phyloP scores from a whole-genome alignment of 2,888 invertebrate species.

The Phyto melanocephala region DNA sequence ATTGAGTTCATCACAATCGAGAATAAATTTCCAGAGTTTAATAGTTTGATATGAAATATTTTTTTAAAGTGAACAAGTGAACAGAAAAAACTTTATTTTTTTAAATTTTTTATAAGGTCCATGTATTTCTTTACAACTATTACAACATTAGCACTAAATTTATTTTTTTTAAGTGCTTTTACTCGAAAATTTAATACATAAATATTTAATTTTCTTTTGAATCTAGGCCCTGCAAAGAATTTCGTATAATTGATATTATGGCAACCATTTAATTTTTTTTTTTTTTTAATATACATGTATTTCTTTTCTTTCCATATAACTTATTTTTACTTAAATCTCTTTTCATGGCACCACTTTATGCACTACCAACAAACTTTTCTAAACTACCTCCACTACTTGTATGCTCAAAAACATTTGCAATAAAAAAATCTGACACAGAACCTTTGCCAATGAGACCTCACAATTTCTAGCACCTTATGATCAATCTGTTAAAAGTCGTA shows the following conservation, averaged over 20 bases:
- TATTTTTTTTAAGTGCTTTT: too few species aligned
- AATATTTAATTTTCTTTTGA: slow-evolving; percentile 14
- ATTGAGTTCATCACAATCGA: too few species aligned
- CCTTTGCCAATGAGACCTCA: slow-evolving; percentile 86
- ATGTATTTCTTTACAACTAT: too few species aligned
- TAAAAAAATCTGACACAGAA: slow-evolving; percentile 79
- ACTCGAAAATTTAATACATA: too few species aligned
- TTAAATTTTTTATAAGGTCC: too few species aligned
- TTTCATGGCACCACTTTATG: slow-evolving; percentile 59
- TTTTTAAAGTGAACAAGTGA: too few species aligned
- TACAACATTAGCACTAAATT: too few species aligned
- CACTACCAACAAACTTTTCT: slow-evolving; percentile 40
- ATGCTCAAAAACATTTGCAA: too few species aligned
- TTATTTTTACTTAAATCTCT: slow-evolving; percentile 47
- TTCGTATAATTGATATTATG: slow-evolving; percentile 51
- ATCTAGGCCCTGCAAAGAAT: slow-evolving; percentile 40
- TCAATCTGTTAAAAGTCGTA: slow-evolving; percentile 82
- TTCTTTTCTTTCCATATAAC: slow-evolving; percentile 30
- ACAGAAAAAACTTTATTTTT: too few species aligned
- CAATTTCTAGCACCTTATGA: slow-evolving; percentile 87
- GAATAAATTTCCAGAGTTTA: too few species aligned
- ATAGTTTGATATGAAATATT: too few species aligned
- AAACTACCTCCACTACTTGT: slow-evolving; percentile 8
- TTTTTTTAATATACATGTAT: background rate
- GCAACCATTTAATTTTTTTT: slow-evolving; percentile 28